phyloP scores from a whole-genome alignment of 2,113 vertebrate species.

The Thryonomys swinderianus region DNA sequence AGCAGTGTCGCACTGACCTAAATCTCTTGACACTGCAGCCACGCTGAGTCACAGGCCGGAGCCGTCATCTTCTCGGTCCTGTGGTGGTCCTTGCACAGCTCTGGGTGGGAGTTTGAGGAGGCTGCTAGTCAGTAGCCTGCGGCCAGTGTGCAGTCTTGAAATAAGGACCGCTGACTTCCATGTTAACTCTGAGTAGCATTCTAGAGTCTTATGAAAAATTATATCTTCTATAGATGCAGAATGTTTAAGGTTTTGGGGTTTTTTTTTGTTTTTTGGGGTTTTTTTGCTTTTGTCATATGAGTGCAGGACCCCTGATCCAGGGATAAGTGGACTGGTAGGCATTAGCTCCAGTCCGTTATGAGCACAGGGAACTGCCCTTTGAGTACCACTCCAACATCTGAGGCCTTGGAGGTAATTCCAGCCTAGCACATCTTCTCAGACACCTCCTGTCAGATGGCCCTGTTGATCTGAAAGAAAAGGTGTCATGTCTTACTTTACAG shows the following conservation, averaged over 20 bases:
- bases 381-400: accelerated
- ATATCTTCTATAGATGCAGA: neutral
- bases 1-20: accelerated
- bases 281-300: too few relatives aligned
- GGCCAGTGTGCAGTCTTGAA: neutral
- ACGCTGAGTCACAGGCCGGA: neutral
- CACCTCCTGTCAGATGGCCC: neutral
- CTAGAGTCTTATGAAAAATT: neutral
- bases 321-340: neutral
- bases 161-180: neutral
- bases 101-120: neutral
- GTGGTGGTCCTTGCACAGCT: neutral
- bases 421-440: neutral
- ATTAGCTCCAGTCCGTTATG: neutral
- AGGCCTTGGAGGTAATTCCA: too few relatives aligned
- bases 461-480: neutral
- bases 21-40: accelerated
- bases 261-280: neutral
- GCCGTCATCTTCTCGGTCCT: accelerated
- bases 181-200: neutral
- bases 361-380: neutral
- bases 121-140: neutral
- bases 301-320: too few relatives aligned
- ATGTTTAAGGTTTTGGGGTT: neutral
- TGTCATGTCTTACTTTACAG: neutral